phyloP scores from a whole-genome alignment of 2,888 invertebrate species.

The Hoplodrina blanda region DNA sequence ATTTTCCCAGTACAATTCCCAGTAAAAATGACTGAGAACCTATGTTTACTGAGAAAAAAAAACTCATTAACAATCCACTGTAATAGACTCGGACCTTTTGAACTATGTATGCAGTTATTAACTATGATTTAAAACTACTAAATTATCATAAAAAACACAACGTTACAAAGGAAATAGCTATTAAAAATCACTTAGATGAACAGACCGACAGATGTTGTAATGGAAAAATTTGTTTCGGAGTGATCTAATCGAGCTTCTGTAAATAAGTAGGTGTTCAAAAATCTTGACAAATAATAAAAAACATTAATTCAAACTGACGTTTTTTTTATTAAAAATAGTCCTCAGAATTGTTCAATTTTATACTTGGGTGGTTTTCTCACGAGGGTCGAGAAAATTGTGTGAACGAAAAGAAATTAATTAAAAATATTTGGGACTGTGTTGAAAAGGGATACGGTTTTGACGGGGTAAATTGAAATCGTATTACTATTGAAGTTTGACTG shows the following conservation, averaged over 20 bases:
- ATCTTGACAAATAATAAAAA: slow-evolving; percentile 24
- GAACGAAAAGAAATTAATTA: slow-evolving; percentile 14
- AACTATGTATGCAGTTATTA: slow-evolving; percentile 63
- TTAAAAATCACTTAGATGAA: slow-evolving; percentile 79
- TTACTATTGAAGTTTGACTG: not conserved
- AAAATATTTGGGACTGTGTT: not conserved
- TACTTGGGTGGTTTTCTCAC: slow-evolving; percentile 60
- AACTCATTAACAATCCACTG: slow-evolving; percentile 39
- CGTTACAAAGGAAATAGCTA: slow-evolving; percentile 76
- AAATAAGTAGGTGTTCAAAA: slow-evolving; percentile 49
- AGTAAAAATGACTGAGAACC: slow-evolving; percentile 14
- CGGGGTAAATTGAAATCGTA: not conserved
- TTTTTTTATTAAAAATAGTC: slow-evolving; percentile 34
- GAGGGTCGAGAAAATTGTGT: slow-evolving; percentile 23
- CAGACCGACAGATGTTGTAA: slow-evolving; percentile 65
- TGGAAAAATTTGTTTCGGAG: slow-evolving; percentile 69
- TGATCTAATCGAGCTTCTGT: slow-evolving; percentile 57
- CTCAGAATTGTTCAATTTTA: slow-evolving; percentile 52
- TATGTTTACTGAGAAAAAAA: slow-evolving; percentile 10
- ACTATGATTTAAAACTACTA: slow-evolving; percentile 67
- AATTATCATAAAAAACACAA: slow-evolving; percentile 69
- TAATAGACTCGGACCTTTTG: slow-evolving; percentile 64
- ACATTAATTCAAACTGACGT: slow-evolving; percentile 16
- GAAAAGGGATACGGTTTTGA: slow-evolving; percentile 14
- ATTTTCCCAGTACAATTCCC: slow-evolving; percentile 17